phyloP scores from a whole-genome alignment of 2,113 vertebrate genomes.

The Ptilonorhynchus violaceus region DNA sequence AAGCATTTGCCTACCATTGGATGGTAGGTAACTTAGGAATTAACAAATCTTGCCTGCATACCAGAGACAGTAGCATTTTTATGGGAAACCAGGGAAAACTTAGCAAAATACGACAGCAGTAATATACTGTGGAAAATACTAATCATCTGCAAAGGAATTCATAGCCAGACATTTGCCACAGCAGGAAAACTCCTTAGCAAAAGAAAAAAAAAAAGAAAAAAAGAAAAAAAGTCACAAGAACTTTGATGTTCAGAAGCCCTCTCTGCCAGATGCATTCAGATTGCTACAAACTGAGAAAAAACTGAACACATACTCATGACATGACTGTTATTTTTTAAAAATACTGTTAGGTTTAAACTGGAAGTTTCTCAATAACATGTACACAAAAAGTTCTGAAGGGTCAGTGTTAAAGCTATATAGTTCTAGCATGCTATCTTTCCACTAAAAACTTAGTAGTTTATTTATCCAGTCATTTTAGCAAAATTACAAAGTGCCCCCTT shows the following conservation, averaged over 20 bases:
- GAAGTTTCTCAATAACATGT: background rate
- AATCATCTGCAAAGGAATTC: slow-evolving; percentile 37
- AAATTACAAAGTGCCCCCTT: background rate
- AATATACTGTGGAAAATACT: slow-evolving; percentile 19
- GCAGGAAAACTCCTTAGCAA: slow-evolving; percentile 32
- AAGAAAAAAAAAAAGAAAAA: background rate
- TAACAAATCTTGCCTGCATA: background rate
- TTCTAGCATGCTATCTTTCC: background rate
- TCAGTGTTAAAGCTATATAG: background rate
- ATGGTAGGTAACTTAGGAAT: background rate
- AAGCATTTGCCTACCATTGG: background rate
- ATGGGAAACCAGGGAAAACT: background rate
- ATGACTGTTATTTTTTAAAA: background rate
- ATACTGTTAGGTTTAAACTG: background rate
- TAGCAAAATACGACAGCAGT: background rate
- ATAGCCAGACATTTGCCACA: background rate
- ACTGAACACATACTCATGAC: background rate
- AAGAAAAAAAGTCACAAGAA: background rate
- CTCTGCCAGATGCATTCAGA: background rate
- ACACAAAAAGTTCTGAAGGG: background rate
- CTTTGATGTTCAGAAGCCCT: background rate
- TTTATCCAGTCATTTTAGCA: background rate
- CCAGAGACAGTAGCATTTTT: background rate
- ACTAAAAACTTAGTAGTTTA: background rate
- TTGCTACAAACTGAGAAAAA: background rate